phyloP scores from a whole-genome alignment of 2,113 vertebrate genomes.

The Tyto alba region DNA sequence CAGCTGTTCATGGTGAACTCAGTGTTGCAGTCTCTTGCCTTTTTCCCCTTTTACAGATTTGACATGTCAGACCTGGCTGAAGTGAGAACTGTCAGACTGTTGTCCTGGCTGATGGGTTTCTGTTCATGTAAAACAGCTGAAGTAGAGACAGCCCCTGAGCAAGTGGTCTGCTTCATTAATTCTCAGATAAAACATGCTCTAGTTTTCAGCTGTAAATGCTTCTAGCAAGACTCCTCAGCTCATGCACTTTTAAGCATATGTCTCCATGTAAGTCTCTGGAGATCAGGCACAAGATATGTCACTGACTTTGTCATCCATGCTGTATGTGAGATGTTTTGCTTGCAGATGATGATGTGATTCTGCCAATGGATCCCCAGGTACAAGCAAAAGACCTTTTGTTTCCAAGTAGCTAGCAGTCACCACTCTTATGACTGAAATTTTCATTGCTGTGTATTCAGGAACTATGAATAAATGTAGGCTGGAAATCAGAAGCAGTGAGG shows the following conservation, averaged over 20 bases:
- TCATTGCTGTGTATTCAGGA: not conserved
- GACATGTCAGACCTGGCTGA: not conserved
- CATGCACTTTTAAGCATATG: not conserved
- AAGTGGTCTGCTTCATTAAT: not conserved
- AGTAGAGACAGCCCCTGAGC: not conserved
- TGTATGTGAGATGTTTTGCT: not conserved
- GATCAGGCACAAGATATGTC: not conserved
- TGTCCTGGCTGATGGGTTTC: not conserved
- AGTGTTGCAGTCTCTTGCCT: not conserved
- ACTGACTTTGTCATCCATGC: not conserved
- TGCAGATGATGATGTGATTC: not conserved
- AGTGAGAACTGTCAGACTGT: not conserved
- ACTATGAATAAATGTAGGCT: not conserved
- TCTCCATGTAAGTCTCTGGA: not conserved
- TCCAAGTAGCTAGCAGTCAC: not conserved
- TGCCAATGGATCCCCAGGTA: not conserved
- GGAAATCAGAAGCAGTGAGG: not conserved
- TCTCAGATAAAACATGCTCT: not conserved
- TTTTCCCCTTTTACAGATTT: not conserved
- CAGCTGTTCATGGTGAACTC: not conserved
- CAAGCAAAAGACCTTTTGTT: not conserved
- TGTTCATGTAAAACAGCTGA: not conserved
- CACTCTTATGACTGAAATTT: not conserved
- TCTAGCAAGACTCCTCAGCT: not conserved
- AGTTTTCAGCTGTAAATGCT: not conserved